Conservation (phyloP, 2,888 invertebrate genomes). For the Hipparchia sbordonii region DNA sequence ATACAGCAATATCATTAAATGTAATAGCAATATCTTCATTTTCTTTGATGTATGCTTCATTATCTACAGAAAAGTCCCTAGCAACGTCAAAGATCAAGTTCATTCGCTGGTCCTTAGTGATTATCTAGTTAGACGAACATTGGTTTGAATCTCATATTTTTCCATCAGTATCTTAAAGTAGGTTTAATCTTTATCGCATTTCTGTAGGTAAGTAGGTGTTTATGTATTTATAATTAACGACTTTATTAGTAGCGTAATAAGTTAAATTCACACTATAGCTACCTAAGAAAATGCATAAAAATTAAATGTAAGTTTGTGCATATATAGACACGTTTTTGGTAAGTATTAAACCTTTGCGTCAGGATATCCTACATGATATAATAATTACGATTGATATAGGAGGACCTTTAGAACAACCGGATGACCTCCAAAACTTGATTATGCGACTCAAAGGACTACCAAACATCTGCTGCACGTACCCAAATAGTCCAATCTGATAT, state of each 20-base stretch:
- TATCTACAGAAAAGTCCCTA: not conserved
- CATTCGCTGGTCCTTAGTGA: not conserved
- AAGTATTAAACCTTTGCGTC: no score
- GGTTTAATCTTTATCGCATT: not conserved
- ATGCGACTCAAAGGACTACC: conserved; percentile 27
- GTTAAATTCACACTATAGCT: no score
- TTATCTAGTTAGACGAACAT: not conserved
- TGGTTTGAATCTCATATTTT: conserved; percentile 3
- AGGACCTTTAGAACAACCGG: conserved; percentile 8
- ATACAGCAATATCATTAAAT: conserved; percentile 6
- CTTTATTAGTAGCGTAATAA: no score
- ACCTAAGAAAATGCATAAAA: no score
- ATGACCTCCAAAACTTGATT: conserved; percentile 36
- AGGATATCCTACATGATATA: not conserved
- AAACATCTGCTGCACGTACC: conserved; percentile 21
- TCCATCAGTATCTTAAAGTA: not conserved
- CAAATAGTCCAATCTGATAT: conserved; percentile 10
- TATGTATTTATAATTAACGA: not conserved
- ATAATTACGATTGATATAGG: not conserved
- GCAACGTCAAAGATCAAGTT: conserved; percentile 5
- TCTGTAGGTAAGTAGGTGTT: not conserved
- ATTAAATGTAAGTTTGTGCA: no score
- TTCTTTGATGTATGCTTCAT: conserved; percentile 15
- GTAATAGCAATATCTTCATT: conserved; percentile 13
- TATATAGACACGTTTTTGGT: no score